Evolutionary conservation across 1,140 invertebrate genomes (phyloP).

Genomic region (Caenorhabditis tropicalis): DNA sequence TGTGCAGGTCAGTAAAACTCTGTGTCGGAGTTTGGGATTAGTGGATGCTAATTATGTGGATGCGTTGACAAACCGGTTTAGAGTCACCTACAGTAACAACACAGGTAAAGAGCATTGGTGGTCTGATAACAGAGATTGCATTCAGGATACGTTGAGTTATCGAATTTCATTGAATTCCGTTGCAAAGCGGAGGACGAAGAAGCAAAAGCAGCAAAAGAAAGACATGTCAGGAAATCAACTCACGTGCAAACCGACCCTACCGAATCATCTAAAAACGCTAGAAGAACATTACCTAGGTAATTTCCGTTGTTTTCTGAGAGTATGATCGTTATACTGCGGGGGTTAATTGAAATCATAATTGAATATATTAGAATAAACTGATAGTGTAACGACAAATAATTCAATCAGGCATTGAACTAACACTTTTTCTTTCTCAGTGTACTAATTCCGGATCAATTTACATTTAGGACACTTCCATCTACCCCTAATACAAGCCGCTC

Average conservation of each 20-base stretch:
- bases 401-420: too few relatives aligned
- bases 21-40: constrained; percentile 9
- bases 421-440: too few relatives aligned
- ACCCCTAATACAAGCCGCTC: background rate
- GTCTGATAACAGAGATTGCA: background rate
- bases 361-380: too few relatives aligned
- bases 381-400: too few relatives aligned
- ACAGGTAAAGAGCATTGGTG: background rate
- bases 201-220: background rate
- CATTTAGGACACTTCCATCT: background rate
- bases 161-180: background rate
- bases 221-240: constrained; percentile 3
- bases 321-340: too few relatives aligned
- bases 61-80: background rate
- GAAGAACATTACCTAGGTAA: constrained; percentile 1
- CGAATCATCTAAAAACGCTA: background rate
- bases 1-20: constrained; percentile 28
- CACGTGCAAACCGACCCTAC: constrained; percentile 14
- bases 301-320: too few relatives aligned
- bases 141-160: background rate
- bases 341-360: too few relatives aligned
- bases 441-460: too few relatives aligned
- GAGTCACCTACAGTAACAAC: constrained; percentile 18
- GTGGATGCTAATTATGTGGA: background rate
- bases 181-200: constrained; percentile 19